Evolutionary conservation across 2,797 vertebrate genomes (phyloP).

Genomic region (Sternarchorhynchus goeldii): DNA sequence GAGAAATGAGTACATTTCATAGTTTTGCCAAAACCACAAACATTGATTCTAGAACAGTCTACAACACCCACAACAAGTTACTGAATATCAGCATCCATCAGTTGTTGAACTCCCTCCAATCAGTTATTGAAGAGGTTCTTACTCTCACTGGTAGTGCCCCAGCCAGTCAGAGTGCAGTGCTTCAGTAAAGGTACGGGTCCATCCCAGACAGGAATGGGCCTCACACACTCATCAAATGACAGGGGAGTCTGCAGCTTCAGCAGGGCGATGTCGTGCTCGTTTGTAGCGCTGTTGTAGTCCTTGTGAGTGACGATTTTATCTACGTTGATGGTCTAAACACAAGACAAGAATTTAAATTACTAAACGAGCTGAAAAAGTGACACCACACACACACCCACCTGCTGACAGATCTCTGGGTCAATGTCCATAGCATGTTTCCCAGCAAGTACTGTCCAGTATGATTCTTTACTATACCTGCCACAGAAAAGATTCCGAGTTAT

Average conservation of each 20-base stretch:
- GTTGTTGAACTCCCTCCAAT: neutral
- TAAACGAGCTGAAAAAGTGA: neutral
- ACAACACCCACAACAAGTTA: too few species aligned
- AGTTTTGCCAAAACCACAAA: too few species aligned
- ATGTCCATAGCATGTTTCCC: constrained; percentile 72
- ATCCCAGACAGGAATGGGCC: constrained; percentile 68
- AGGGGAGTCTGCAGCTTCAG: constrained; percentile 66
- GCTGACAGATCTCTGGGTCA: constrained; percentile 58
- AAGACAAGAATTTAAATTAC: neutral
- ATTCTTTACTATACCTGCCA: constrained; percentile 63
- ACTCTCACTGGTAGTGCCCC: constrained; percentile 76
- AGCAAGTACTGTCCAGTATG: constrained; percentile 67
- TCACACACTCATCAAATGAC: constrained; percentile 62
- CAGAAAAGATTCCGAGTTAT: neutral
- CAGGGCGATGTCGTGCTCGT: constrained; percentile 68
- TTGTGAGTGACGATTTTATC: constrained; percentile 61
- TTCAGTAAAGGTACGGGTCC: constrained; percentile 1
- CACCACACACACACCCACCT: constrained; percentile 56
- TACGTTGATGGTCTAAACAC: constrained; percentile 53
- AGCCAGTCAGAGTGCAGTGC: constrained; percentile 73
- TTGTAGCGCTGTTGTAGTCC: constrained; percentile 60
- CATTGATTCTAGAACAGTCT: too few species aligned
- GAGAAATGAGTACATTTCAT: too few species aligned
- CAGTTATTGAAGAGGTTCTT: constrained; percentile 16
- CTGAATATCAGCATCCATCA: neutral